Evolutionary conservation across 2,797 vertebrate species (phyloP).

Genomic region (Vireo griseus): DNA sequence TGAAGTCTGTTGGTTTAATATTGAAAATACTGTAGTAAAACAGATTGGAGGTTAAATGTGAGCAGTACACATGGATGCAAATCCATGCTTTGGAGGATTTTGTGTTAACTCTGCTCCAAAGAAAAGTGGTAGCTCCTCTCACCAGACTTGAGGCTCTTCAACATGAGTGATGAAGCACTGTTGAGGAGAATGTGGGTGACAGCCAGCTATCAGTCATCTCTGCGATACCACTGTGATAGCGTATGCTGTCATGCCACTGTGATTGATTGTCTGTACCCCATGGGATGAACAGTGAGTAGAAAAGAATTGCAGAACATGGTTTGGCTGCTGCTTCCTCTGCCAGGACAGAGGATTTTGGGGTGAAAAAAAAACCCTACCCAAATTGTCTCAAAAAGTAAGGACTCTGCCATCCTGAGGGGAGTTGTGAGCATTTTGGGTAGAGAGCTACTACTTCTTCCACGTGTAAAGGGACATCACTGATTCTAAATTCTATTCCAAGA

Average conservation of each 20-base stretch:
- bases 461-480: background rate
- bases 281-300: background rate
- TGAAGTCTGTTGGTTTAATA: background rate
- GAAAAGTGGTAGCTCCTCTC: background rate
- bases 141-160: background rate
- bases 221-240: background rate
- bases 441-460: background rate
- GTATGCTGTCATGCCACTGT: background rate
- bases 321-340: background rate
- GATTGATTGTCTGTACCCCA: background rate
- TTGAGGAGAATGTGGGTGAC: background rate
- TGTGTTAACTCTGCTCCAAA: background rate
- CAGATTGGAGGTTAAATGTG: background rate
- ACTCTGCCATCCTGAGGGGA: background rate
- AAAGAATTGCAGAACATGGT: background rate
- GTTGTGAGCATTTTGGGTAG: background rate
- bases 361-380: background rate
- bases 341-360: background rate
- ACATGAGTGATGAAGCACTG: background rate
- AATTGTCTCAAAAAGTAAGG: rapidly evolving
- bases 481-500: background rate
- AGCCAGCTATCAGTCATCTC: background rate
- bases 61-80: background rate
- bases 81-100: background rate
- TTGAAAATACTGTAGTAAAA: background rate